Conservation (phyloP, 2,888 invertebrate genomes). For the Dolomedes plantarius region DNA sequence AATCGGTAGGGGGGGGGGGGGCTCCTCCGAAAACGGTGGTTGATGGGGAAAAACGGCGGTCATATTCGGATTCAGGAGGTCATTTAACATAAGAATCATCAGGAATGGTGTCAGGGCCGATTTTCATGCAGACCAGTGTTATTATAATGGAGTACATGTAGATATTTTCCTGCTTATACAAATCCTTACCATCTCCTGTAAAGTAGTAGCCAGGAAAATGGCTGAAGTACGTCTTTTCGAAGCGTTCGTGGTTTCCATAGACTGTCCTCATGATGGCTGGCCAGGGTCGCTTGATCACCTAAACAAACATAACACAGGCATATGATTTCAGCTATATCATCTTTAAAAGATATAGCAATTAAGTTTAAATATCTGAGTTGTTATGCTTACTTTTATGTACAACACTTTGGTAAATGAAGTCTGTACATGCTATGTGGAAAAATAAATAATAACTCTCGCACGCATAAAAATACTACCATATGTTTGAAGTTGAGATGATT, state of each 20-base stretch:
- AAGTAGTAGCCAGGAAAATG: slow-evolving; percentile 98
- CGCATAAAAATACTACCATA: too few species aligned
- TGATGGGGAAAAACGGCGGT: not conserved
- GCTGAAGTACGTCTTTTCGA: slow-evolving; percentile 93
- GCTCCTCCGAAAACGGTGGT: not conserved
- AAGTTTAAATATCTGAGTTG: too few species aligned
- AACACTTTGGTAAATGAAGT: too few species aligned
- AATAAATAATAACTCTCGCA: too few species aligned
- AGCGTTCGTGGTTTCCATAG: slow-evolving; percentile 91
- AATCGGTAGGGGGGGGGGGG: not conserved
- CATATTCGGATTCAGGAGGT: slow-evolving; percentile 3
- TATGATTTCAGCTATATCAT: too few species aligned
- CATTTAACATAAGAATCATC: not conserved
- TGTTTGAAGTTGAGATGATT: too few species aligned
- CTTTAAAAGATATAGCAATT: too few species aligned
- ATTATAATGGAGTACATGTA: too few species aligned
- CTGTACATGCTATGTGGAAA: too few species aligned
- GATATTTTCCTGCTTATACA: too few species aligned
- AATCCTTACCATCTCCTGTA: slow-evolving; percentile 98
- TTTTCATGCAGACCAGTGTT: slow-evolving; percentile 7
- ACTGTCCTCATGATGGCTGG: slow-evolving; percentile 98
- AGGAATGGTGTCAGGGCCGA: not conserved
- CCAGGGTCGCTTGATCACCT: slow-evolving; percentile 91
- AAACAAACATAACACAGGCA: too few species aligned
- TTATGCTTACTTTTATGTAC: too few species aligned